Evolutionary conservation across 92 coral and sea anemone genomes (phyloP).

Genomic region (Nematostella vectensis): DNA sequence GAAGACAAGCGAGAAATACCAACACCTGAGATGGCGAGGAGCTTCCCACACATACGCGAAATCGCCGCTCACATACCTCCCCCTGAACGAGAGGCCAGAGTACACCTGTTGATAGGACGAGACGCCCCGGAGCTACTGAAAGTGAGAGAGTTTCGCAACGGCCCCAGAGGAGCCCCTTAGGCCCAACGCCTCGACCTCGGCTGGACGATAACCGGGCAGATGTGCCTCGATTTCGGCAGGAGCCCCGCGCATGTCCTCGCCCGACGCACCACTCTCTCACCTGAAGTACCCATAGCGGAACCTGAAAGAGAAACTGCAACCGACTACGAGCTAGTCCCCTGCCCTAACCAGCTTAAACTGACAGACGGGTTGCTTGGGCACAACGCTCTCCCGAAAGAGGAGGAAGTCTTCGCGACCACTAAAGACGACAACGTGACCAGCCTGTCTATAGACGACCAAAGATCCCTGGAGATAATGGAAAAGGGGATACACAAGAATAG

Average conservation of each 20-base stretch:
- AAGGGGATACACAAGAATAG: constrained; percentile 30
- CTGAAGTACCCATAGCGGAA: not conserved
- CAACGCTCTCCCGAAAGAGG: not conserved
- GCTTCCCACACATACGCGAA: too few species aligned
- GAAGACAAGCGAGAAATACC: constrained; percentile 47
- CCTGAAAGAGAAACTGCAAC: not conserved
- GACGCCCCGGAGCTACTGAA: too few species aligned
- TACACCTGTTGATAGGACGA: constrained; percentile 40
- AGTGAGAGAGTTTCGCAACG: constrained; percentile 43
- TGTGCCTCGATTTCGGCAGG: constrained; percentile 36
- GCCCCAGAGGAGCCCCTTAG: too few species aligned
- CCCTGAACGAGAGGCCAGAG: constrained; percentile 23
- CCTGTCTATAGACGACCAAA: constrained; percentile 31
- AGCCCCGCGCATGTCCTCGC: constrained; percentile 33
- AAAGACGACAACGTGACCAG: constrained; percentile 28
- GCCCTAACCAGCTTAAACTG: constrained; percentile 35
- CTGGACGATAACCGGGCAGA: constrained; percentile 50
- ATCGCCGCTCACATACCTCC: constrained; percentile 46
- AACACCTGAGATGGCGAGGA: too few species aligned
- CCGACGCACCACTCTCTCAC: constrained; percentile 12
- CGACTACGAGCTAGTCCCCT: constrained; percentile 7
- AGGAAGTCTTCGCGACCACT: constrained; percentile 20
- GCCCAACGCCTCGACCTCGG: constrained; percentile 27
- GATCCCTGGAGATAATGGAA: constrained; percentile 23
- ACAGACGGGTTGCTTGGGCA: not conserved